Base-by-base conservation (phyloP, 2,888 invertebrate genomes). In the Brassicogethes aeneus region DNA sequence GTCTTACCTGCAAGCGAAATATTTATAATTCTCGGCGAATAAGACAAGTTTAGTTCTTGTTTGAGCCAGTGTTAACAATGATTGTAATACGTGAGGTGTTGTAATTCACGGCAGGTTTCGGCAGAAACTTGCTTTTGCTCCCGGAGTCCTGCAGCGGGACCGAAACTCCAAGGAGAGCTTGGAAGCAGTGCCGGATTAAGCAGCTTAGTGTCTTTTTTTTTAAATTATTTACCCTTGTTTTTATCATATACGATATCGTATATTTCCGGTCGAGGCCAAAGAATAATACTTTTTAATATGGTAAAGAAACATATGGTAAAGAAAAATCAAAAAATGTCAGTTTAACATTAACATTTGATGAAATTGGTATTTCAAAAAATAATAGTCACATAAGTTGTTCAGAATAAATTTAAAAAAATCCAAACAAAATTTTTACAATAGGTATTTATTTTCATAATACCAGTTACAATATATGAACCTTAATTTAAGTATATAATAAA, bases 31-130 rank as follows among this genome's bases (percentile, higher is more conserved):
- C 43, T 34, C 32, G 13, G 34, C 16, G 37, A 43, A 43, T 42
- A 40, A 14, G 34, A 16, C 37, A 33, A 31, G 37, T 34, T 41
- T 37, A 37, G 37, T 41, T 41, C 41, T 17, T 41, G 41, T 47
- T 43, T 41, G 41, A 45, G 40, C 39, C 47, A 41, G 39, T 37
- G 47, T 45, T 47, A 45, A 45, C 46, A 47, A 44, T 46, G 44
- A 40, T 40, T 35, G 40, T 36, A 42, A 42, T 42, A 48, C 46
- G 50, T 46, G 46, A 35, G 40, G 40, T 46, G 49, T 51, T 54
- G 50, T 43, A 52, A 52, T 54, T 54, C 54, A 50, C 45, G 40
- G 42, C 52, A 48, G 47, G 46, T 43, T 41, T 37, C 43, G 36
- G 40, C 33, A 36, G 34, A 41, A 49, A 42, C 17, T 45, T 45